Base-by-base conservation (phyloP, 1,140 invertebrate genomes). In the Aplysia californica region DNA sequence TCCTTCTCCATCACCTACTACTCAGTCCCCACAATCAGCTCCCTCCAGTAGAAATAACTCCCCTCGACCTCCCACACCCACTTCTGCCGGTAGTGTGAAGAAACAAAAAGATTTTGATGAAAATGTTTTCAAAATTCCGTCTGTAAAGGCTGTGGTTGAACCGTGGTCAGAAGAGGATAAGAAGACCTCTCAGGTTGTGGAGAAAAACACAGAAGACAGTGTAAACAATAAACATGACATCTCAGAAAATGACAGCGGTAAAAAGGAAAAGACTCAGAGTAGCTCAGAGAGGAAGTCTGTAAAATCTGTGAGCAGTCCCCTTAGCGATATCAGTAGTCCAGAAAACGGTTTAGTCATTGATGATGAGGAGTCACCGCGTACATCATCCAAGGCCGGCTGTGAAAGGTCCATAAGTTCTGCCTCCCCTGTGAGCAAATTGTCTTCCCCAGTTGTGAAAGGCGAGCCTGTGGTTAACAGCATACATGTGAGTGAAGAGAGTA, bases 261-360 rank as follows among this genome's bases (percentile, higher is more conserved):
- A 29, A 1, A 23, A 69, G 36, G 5, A 73, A 73, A 31, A 15
- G 70, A 59, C 3, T 44, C 20, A n/a, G n/a, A n/a, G n/a, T 23
- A 26, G 56, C 29, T 33, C 39, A 61, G 66, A 76, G 35, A 55
- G 64, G 44, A 21, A 31, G 70, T n/a, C 64, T 23, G 31, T 39
- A 10, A 75, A 73, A 33, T n/a, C 59, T 21, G 44, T 81, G 6
- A 75, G 72, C 1, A 81, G 79, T 73, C 80, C 83, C 10, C 77
- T 80, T 26, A 87, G 85, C 76, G 84, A 86, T 38, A 81, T 82
- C 20, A 88, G 87, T 74, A 88, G 87, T 76, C 87, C 87, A 20
- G 88, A 89, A 75, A 87, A 87, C 69, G 84, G 86, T 44, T 76
- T 90, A 23, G 81, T 90, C 23, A 90, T 90, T 68, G 88, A 89